These are phyloP conservation scores for Phyllopteryx taeniolatus DNA, from an alignment of 2,113 vertebrate species.

Conservation along the genomic window DNA sequence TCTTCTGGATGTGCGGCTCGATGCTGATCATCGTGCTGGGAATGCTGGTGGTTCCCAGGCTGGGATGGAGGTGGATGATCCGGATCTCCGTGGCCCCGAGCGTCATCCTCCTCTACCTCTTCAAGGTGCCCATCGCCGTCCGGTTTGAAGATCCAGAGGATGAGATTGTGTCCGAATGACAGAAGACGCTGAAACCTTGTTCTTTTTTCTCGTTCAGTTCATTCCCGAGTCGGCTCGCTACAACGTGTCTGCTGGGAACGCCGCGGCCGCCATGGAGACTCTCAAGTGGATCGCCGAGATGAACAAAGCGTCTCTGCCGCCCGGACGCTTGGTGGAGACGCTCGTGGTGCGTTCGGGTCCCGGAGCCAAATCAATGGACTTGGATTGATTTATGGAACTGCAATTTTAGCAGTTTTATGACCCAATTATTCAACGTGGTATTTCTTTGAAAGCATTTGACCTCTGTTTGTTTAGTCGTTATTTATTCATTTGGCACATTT, in stretches of 20 bases:
- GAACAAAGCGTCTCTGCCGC: slow-evolving; percentile 74
- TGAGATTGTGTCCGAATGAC: no score
- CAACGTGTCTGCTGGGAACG: slow-evolving; percentile 82
- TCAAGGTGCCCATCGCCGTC: slow-evolving; percentile 73
- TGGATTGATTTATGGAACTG: no score
- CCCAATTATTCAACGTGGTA: no score
- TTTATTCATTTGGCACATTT: no score
- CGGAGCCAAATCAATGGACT: no score
- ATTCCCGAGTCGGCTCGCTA: slow-evolving; percentile 90
- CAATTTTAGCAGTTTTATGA: no score
- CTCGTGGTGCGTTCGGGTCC: slow-evolving; percentile 58
- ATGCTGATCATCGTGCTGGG: slow-evolving; percentile 87
- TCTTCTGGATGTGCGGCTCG: slow-evolving; percentile 93
- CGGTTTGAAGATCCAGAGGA: no score
- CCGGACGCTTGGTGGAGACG: slow-evolving; percentile 78
- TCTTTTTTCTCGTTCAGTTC: slow-evolving; percentile 67
- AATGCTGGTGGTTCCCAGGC: slow-evolving; percentile 80
- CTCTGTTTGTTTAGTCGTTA: no score
- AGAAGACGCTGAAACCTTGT: neutral
- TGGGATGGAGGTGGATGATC: slow-evolving; percentile 94
- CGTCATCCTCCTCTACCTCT: slow-evolving; percentile 82
- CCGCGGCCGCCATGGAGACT: slow-evolving; percentile 70
- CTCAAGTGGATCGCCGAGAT: slow-evolving; percentile 80
- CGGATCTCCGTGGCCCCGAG: slow-evolving; percentile 85
- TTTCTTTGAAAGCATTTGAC: no score